Conservation (phyloP, 2,888 invertebrate species). For the Chrysolina haemoptera region DNA sequence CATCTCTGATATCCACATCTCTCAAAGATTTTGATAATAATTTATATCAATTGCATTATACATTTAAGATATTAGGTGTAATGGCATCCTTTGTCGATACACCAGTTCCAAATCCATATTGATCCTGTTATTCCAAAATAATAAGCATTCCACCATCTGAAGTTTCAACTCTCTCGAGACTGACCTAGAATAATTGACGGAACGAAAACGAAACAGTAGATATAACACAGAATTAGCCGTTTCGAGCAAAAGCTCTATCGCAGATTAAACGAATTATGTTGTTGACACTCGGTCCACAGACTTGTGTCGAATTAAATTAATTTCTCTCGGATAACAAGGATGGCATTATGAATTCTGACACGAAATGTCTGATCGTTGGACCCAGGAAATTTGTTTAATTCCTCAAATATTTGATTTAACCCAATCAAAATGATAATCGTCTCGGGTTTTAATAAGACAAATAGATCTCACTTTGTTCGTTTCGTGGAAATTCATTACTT, state of each 20-base stretch:
- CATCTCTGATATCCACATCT: no score
- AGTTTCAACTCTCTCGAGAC: not conserved
- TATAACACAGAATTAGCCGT: conserved; percentile 4
- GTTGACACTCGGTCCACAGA: conserved; percentile 11
- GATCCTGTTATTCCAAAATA: no score
- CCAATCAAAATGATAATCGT: not conserved
- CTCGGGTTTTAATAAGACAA: not conserved
- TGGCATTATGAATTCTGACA: not conserved
- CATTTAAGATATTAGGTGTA: no score
- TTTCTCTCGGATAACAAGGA: conserved; percentile 1
- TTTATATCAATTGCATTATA: no score
- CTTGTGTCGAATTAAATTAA: conserved; percentile 14
- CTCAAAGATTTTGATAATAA: no score
- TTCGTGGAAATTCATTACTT: no score
- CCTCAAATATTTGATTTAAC: not conserved
- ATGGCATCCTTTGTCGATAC: no score
- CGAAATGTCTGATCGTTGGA: not conserved
- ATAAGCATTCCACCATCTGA: not conserved
- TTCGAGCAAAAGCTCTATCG: not conserved
- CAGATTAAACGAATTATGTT: conserved; percentile 7
- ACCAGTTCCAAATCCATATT: no score
- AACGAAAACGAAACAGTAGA: not conserved
- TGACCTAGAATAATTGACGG: not conserved
- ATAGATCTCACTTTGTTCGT: no score
- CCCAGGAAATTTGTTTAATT: not conserved